Conservation (phyloP, 1,140 invertebrate species). For the Drosophila carrolli region DNA sequence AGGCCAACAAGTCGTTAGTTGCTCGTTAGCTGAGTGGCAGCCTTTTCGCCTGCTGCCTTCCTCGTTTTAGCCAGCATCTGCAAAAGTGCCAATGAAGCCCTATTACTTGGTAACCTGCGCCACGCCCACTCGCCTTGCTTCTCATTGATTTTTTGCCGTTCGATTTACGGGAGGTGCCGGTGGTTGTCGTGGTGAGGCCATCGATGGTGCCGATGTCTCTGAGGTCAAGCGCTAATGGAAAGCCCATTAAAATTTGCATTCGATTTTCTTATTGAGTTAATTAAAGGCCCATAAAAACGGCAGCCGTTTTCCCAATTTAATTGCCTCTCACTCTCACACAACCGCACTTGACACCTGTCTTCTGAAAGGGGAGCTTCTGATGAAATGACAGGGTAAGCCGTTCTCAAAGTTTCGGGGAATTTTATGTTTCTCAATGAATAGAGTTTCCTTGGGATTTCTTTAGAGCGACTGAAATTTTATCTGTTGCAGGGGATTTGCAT, state of each 20-base stretch:
- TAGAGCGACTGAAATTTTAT: slow-evolving; percentile 8
- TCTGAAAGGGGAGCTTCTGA: slow-evolving; percentile 3
- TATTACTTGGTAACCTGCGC: slow-evolving; percentile 62
- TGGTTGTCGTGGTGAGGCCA: neutral
- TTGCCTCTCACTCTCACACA: slow-evolving; percentile 29
- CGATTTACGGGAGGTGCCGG: slow-evolving; percentile 30
- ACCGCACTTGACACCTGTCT: slow-evolving; percentile 56
- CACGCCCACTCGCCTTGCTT: slow-evolving; percentile 29
- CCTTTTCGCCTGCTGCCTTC: neutral
- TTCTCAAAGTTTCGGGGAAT: slow-evolving; percentile 8
- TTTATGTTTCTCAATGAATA: slow-evolving; percentile 1
- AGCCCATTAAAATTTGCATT: slow-evolving; percentile 64
- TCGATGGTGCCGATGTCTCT: slow-evolving; percentile 47
- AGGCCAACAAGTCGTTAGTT: slow-evolving; percentile 53
- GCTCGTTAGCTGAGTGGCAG: slow-evolving; percentile 42
- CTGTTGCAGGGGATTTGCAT: slow-evolving; percentile 21
- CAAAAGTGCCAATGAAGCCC: slow-evolving; percentile 63
- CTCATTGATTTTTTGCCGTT: slow-evolving; percentile 69
- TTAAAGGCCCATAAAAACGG: slow-evolving; percentile 51
- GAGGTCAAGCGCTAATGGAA: slow-evolving; percentile 67
- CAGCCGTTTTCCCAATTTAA: slow-evolving; percentile 30
- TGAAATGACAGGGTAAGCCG: slow-evolving; percentile 15
- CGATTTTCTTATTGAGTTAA: slow-evolving; percentile 66
- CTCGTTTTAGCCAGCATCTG: slow-evolving; percentile 36
- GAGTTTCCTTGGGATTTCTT: neutral